Percentiles rank a stretch among this genome's conserved stretches.
These are phyloP conservation scores for Acanthopagrus latus DNA, from an alignment of 2,797 vertebrate species.

Conservation along the genomic window DNA sequence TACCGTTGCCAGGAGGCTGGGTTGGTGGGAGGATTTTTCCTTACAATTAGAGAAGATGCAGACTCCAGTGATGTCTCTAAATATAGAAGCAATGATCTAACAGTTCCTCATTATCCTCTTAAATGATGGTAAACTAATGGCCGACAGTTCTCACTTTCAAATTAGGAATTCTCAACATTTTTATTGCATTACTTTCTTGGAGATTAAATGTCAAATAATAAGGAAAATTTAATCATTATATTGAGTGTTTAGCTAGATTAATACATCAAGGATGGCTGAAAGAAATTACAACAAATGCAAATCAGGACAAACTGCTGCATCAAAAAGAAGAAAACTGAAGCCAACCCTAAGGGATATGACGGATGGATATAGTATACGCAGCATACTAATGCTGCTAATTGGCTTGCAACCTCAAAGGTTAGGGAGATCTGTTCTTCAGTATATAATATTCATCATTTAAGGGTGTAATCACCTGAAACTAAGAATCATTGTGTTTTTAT, in stretches of 20 bases:
- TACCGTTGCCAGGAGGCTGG: conserved; percentile 2
- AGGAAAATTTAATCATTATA: conserved; percentile 7
- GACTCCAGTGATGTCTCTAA: conserved; percentile 17
- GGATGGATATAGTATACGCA: background rate
- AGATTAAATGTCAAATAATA: conserved; percentile 19
- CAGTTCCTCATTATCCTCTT: conserved; percentile 25
- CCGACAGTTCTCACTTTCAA: conserved; percentile 20
- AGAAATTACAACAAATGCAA: background rate
- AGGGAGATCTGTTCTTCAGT: too few relatives aligned
- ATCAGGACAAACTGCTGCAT: background rate
- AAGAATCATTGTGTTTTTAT: too few relatives aligned
- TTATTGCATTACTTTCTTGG: conserved; percentile 26
- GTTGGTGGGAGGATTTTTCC: conserved; percentile 22
- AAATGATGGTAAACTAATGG: conserved; percentile 32
- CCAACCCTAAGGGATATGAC: background rate
- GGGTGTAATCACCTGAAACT: too few relatives aligned
- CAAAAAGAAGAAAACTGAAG: background rate
- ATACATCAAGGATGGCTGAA: conserved; percentile 2
- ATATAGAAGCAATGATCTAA: conserved; percentile 22
- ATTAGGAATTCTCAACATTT: conserved; percentile 14
- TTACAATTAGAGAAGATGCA: conserved; percentile 32
- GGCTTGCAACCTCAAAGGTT: background rate
- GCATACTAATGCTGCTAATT: background rate
- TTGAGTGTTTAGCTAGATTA: background rate
- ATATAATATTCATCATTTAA: too few relatives aligned